phyloP scores from a whole-genome alignment of 1,140 invertebrate species.

The Cylas formicarius region DNA sequence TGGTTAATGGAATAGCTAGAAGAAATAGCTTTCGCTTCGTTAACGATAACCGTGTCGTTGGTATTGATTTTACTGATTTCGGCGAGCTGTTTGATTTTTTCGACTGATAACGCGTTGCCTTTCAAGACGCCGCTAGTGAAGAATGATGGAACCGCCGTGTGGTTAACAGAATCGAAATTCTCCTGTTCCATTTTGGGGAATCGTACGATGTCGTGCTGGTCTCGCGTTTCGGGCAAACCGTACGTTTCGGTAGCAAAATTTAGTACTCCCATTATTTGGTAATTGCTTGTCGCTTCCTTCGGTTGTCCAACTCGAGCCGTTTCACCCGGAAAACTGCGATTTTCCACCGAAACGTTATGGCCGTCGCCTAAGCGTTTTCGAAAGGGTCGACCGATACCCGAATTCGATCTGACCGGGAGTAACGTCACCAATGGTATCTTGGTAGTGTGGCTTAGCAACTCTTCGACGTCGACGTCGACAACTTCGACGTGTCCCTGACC shows the following conservation, averaged over 20 bases:
- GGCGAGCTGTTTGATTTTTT: slow-evolving; percentile 36
- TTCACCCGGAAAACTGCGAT: slow-evolving; percentile 39
- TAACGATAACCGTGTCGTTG: slow-evolving; percentile 45
- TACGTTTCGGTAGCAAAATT: slow-evolving; percentile 32
- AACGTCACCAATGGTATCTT: slow-evolving; percentile 50
- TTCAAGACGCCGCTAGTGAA: slow-evolving; percentile 14
- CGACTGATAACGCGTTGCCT: slow-evolving; percentile 27
- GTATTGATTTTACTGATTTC: slow-evolving; percentile 47
- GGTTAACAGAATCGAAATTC: not conserved
- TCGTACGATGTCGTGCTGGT: slow-evolving; percentile 21
- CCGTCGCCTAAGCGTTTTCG: slow-evolving; percentile 44
- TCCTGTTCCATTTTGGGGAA: slow-evolving; percentile 31
- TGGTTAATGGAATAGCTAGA: slow-evolving; percentile 51
- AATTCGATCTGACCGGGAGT: slow-evolving; percentile 55
- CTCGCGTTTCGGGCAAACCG: not conserved
- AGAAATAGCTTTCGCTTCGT: slow-evolving; percentile 52
- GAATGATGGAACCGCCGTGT: slow-evolving; percentile 7
- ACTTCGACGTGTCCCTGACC: slow-evolving; percentile 40
- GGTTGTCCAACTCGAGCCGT: slow-evolving; percentile 33
- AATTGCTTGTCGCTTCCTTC: slow-evolving; percentile 26
- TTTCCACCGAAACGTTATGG: slow-evolving; percentile 27
- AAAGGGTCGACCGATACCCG: slow-evolving; percentile 49
- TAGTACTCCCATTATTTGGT: slow-evolving; percentile 33
- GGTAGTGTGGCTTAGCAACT: slow-evolving; percentile 40
- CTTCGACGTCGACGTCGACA: slow-evolving; percentile 36